Percentiles rank a stretch among this genome's conserved stretches.
These are phyloP conservation scores for Zonotrichia leucophrys DNA, from an alignment of 2,113 vertebrate genomes.

Conservation along the genomic window DNA sequence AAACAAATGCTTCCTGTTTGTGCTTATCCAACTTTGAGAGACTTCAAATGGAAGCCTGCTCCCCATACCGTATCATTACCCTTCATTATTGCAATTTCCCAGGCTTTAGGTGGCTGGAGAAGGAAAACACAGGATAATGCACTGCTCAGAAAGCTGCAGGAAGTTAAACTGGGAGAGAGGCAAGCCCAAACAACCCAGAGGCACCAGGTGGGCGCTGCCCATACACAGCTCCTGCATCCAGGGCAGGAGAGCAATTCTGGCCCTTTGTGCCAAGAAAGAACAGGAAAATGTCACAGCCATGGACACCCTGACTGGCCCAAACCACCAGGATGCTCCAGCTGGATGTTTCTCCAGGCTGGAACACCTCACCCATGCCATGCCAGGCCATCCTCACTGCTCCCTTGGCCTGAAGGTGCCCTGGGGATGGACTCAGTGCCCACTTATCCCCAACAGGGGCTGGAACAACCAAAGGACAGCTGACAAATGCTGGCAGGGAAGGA, in stretches of 20 bases:
- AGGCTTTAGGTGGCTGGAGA: conserved; percentile 29
- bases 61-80: conserved; percentile 27
- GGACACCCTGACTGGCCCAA: fast-evolving
- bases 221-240: not conserved
- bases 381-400: not conserved
- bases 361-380: not conserved
- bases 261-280: too few species aligned
- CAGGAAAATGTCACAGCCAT: not conserved
- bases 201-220: not conserved
- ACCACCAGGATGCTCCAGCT: not conserved
- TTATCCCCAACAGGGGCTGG: not conserved
- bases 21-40: conserved; percentile 3
- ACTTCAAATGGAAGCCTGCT: conserved; percentile 7
- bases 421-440: fast-evolving
- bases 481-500: not conserved
- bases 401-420: not conserved
- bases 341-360: not conserved
- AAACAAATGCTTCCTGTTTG: conserved; percentile 29
- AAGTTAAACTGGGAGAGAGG: not conserved
- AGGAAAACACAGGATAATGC: not conserved
- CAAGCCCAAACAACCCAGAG: not conserved
- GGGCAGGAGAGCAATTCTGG: not conserved
- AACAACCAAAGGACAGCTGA: not conserved
- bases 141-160: not conserved
- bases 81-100: conserved; percentile 34